phyloP scores from a whole-genome alignment of 2,797 vertebrate species.

The Pelochelys cantorii region DNA sequence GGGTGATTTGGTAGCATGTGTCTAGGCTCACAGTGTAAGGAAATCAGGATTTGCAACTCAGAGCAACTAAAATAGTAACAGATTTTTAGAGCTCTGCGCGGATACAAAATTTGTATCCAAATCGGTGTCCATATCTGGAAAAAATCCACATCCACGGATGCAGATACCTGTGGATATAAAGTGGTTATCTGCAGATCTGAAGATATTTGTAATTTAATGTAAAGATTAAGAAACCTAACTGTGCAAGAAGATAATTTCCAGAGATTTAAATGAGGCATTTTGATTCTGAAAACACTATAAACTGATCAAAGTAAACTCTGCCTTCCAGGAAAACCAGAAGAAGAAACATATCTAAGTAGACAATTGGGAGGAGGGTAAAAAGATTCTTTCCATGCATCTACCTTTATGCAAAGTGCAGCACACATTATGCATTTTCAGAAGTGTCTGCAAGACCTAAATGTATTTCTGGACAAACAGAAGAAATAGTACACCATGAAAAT shows the following conservation, averaged over 20 bases:
- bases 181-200: too few relatives aligned
- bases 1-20: background rate
- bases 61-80: slow-evolving; percentile 9
- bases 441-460: background rate
- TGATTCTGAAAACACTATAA: slow-evolving; percentile 1
- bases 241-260: background rate
- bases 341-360: slow-evolving; percentile 23
- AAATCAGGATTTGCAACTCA: background rate
- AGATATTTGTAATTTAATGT: background rate
- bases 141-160: too few relatives aligned
- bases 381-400: background rate
- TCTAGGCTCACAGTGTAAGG: background rate
- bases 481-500: background rate
- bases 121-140: too few relatives aligned
- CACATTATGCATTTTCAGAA: slow-evolving; percentile 37
- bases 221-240: slow-evolving; percentile 26
- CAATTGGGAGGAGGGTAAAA: slow-evolving; percentile 1
- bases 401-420: background rate
- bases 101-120: too few relatives aligned
- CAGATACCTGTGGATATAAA: too few relatives aligned
- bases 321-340: background rate
- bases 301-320: slow-evolving; percentile 63
- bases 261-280: slow-evolving; percentile 12
- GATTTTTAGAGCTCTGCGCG: background rate
- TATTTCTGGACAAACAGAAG: slow-evolving; percentile 6